Percentiles rank a stretch among this genome's conserved stretches.
phyloP scores from a whole-genome alignment of 2,797 vertebrate genomes.

The Pipistrellus pipistrellus region DNA sequence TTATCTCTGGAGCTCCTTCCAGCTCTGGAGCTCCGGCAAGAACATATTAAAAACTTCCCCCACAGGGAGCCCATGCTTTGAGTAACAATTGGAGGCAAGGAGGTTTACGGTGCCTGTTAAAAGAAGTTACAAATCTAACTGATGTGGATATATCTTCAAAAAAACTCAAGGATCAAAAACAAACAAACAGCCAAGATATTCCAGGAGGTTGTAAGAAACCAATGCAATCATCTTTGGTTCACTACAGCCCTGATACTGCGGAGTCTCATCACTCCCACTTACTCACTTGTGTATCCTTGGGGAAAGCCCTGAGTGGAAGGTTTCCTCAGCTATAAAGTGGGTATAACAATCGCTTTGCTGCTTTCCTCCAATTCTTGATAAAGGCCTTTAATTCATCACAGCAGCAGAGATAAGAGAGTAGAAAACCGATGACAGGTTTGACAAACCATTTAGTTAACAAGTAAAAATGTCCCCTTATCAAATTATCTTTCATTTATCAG shows the following conservation, averaged over 20 bases:
- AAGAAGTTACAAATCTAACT: background rate
- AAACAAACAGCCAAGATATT: background rate
- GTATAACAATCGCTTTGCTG: background rate
- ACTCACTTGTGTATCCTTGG: background rate
- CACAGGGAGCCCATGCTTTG: background rate
- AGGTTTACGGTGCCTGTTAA: background rate
- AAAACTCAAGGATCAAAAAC: background rate
- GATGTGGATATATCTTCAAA: background rate
- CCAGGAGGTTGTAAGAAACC: slow-evolving; percentile 13
- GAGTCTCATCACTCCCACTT: background rate
- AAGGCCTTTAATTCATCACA: slow-evolving; percentile 29
- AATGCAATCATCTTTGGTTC: background rate
- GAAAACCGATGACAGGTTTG: background rate
- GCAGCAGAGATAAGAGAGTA: slow-evolving; percentile 9
- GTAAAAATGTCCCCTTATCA: slow-evolving; percentile 24
- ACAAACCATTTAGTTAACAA: background rate
- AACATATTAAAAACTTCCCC: background rate
- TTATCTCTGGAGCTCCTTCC: background rate
- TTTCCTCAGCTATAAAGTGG: slow-evolving; percentile 28
- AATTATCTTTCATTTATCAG: slow-evolving; percentile 29
- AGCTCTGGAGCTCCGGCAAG: background rate
- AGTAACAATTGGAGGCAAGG: background rate
- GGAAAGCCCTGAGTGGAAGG: background rate
- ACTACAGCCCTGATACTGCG: background rate
- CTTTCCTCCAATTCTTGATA: slow-evolving; percentile 21